Conservation (phyloP, 2,797 vertebrate species). For the Coregonus suidteri region DNA sequence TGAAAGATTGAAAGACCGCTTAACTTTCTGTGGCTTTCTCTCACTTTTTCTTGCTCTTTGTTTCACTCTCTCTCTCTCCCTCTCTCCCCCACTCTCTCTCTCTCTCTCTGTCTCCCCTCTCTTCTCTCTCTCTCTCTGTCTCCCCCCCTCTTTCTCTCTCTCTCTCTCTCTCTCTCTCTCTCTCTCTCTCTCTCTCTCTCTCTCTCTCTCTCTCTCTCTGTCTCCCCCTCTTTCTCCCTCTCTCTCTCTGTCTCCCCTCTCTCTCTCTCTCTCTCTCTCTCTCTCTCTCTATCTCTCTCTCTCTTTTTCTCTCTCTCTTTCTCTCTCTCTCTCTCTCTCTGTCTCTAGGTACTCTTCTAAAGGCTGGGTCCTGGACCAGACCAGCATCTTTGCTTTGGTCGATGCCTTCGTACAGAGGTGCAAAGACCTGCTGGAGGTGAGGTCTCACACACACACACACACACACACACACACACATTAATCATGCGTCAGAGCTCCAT, state of each 20-base stretch:
- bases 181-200: constrained; percentile 18
- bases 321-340: constrained; percentile 17
- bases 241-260: constrained; percentile 21
- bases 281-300: neutral
- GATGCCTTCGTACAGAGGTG: constrained; percentile 86
- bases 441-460: constrained; percentile 37
- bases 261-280: neutral
- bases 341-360: constrained; percentile 71
- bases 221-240: constrained; percentile 18
- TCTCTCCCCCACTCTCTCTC: constrained; percentile 20
- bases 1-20: constrained; percentile 61
- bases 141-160: constrained; percentile 17
- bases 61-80: neutral
- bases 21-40: constrained; percentile 48
- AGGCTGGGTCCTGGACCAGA: constrained; percentile 80
- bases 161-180: constrained; percentile 1
- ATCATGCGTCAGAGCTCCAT: constrained; percentile 60
- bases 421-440: constrained; percentile 86
- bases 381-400: constrained; percentile 80
- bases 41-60: constrained; percentile 31
- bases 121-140: constrained; percentile 16
- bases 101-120: constrained; percentile 17
- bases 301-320: constrained; percentile 16
- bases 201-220: constrained; percentile 6
- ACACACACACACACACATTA: constrained; percentile 33